These are phyloP conservation scores for Tenrec ecaudatus DNA, from an alignment of 2,113 vertebrate genomes.

Conservation along the genomic window DNA sequence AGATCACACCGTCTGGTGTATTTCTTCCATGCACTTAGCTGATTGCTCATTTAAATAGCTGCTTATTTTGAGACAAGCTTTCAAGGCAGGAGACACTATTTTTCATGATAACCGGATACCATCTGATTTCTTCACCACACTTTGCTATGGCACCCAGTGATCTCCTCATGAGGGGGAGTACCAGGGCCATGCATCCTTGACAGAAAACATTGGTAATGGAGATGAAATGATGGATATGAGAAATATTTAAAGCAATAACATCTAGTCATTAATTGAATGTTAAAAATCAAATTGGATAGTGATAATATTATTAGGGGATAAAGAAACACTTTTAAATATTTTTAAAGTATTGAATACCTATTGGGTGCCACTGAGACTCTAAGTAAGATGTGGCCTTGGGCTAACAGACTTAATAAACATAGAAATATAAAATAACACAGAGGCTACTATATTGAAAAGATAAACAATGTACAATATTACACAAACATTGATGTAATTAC, in stretches of 20 bases:
- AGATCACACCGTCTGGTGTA: too few relatives aligned
- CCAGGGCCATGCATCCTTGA: not conserved
- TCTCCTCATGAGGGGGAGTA: too few relatives aligned
- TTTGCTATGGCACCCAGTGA: too few relatives aligned
- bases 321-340: constrained; percentile 62
- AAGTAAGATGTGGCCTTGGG: not conserved
- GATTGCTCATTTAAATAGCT: too few relatives aligned
- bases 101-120: too few relatives aligned
- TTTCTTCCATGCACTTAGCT: too few relatives aligned
- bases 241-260: constrained; percentile 45
- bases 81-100: too few relatives aligned
- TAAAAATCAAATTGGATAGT: constrained; percentile 59
- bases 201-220: not conserved
- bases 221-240: constrained; percentile 32
- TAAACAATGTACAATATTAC: not conserved
- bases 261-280: not conserved
- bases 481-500: not conserved
- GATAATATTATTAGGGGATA: not conserved
- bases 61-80: too few relatives aligned
- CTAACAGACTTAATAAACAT: constrained; percentile 31
- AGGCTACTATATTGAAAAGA: not conserved
- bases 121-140: too few relatives aligned
- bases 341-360: constrained; percentile 21
- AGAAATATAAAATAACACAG: constrained; percentile 23
- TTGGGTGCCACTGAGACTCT: not conserved